Conservation (phyloP, 2,797 vertebrate species). For the Mus spretus region DNA sequence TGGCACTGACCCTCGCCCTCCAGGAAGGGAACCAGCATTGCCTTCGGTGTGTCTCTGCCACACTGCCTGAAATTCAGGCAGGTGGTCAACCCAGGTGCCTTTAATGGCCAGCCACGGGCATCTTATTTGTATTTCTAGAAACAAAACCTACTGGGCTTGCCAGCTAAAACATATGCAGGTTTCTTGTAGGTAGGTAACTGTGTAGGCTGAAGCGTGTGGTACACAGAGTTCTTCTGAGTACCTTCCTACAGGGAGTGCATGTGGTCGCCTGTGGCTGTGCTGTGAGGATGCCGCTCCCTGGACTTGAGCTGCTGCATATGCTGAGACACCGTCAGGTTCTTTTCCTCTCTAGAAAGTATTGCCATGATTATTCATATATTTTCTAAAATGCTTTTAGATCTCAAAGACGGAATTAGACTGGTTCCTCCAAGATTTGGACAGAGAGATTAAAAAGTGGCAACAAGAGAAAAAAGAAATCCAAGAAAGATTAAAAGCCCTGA, state of each 20-base stretch:
- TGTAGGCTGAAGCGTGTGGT: neutral
- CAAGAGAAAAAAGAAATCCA: constrained; percentile 95
- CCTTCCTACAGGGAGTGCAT: rapidly evolving
- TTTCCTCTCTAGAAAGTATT: neutral
- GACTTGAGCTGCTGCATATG: neutral
- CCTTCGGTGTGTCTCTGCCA: neutral
- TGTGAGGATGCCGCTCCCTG: neutral
- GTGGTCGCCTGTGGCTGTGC: neutral
- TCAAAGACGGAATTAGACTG: constrained; percentile 92
- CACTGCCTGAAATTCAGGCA: neutral
- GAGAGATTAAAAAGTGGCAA: constrained; percentile 93
- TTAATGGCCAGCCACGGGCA: neutral
- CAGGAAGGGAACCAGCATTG: no score
- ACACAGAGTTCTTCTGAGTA: neutral
- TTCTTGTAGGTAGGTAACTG: neutral
- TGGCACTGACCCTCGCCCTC: neutral
- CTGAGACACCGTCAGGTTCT: neutral
- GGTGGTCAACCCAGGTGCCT: neutral
- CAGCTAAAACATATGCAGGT: neutral
- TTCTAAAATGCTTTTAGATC: constrained; percentile 88
- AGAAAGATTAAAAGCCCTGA: constrained; percentile 92
- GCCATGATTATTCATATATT: neutral
- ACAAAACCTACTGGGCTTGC: constrained; percentile 1
- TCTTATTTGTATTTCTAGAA: constrained; percentile 3
- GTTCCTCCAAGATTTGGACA: constrained; percentile 93